Evolutionary conservation across 92 coral and sea anemone species (phyloP).

Genomic region (Palythoa grandis): DNA sequence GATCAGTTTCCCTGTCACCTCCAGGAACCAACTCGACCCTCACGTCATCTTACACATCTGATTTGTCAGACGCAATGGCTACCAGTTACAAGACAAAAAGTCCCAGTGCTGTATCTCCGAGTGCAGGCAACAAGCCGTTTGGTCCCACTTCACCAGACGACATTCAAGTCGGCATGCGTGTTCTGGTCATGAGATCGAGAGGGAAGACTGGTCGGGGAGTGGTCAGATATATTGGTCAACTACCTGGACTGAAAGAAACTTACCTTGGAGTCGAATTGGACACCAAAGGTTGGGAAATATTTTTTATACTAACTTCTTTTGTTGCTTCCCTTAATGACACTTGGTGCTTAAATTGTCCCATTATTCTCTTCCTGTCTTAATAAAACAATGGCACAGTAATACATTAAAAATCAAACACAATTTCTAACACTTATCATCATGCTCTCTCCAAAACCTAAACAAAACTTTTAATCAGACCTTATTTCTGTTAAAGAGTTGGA

Average conservation of each 20-base stretch:
- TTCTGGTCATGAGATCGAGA: conserved; percentile 79
- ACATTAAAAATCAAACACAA: no score
- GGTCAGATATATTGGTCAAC: conserved; percentile 77
- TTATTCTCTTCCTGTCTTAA: no score
- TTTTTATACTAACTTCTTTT: no score
- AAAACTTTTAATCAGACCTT: no score
- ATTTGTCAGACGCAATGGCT: not conserved
- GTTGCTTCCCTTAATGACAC: no score
- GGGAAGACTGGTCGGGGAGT: conserved; percentile 82
- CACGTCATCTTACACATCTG: not conserved
- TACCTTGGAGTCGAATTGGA: conserved; percentile 89
- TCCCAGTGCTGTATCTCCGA: not conserved
- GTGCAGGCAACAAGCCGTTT: conserved; percentile 50
- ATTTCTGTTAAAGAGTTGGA: no score
- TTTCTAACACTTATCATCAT: no score
- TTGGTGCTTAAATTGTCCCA: no score
- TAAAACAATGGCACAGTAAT: no score
- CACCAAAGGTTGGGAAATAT: conserved; percentile 42
- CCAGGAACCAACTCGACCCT: not conserved
- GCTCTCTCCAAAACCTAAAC: no score
- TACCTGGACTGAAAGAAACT: conserved; percentile 67
- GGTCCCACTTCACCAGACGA: conserved; percentile 66
- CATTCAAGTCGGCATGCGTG: conserved; percentile 80
- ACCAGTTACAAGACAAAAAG: not conserved
- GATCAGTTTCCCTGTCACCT: conserved; percentile 3